Percentiles rank a stretch among this genome's conserved stretches.
Evolutionary conservation across 2,888 invertebrate species (phyloP).

Genomic region (Amblyjoppa fuscipennis): DNA sequence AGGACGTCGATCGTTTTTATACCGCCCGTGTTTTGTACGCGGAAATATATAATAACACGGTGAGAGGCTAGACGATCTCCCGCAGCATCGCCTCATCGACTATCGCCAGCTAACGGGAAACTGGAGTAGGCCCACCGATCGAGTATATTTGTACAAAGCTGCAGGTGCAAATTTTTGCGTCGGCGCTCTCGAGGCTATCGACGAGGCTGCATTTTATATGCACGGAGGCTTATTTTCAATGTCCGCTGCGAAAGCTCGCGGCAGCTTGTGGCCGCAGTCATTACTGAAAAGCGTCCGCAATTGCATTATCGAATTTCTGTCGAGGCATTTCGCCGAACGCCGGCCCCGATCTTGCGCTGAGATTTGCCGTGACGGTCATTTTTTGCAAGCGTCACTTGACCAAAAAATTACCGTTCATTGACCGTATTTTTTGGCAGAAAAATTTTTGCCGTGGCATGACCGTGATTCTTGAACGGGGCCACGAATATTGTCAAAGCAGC

Average conservation of each 20-base stretch:
- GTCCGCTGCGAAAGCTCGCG: no score
- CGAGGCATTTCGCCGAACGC: background rate
- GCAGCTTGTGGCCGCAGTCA: no score
- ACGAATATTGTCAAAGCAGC: no score
- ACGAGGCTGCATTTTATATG: background rate
- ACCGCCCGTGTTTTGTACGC: background rate
- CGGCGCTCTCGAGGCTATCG: background rate
- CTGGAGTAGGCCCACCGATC: slow-evolving; percentile 10
- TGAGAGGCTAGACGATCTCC: background rate
- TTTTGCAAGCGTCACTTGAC: no score
- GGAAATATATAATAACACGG: slow-evolving; percentile 31
- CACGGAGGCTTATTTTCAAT: background rate
- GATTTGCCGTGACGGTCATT: no score
- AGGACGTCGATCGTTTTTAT: slow-evolving; percentile 6
- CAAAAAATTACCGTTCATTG: no score
- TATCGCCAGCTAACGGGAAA: slow-evolving; percentile 5
- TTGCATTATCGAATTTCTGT: slow-evolving; percentile 29
- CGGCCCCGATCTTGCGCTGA: no score
- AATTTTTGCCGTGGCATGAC: no score
- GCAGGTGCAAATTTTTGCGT: background rate
- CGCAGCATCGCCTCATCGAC: slow-evolving; percentile 23
- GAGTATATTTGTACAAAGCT: background rate
- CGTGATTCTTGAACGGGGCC: no score
- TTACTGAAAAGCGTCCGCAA: background rate
- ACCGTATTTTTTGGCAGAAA: no score